phyloP scores from a whole-genome alignment of 2,797 vertebrate species.

The Limnodromus scolopaceus region DNA sequence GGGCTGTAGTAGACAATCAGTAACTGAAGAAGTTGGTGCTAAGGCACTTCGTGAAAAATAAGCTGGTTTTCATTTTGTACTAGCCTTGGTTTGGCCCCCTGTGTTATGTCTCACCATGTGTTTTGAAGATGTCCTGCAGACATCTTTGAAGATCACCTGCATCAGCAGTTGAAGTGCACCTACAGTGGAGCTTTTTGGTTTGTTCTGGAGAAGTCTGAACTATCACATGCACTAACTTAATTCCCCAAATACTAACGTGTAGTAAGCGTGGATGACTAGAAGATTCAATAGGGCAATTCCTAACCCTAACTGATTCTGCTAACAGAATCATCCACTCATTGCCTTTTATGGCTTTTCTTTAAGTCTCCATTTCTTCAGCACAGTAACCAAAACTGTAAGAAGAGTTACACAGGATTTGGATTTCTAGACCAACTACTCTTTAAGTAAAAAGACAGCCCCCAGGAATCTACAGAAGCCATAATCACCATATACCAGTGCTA shows the following conservation, averaged over 20 bases:
- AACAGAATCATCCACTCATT: background rate
- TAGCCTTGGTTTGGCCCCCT: background rate
- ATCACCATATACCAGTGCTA: background rate
- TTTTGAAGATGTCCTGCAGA: background rate
- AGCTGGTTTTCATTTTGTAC: background rate
- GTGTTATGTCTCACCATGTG: background rate
- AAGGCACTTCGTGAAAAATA: background rate
- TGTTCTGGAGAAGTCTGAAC: background rate
- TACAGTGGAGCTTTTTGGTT: background rate
- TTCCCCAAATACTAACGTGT: accelerated
- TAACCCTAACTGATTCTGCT: too few species aligned
- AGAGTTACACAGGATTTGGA: background rate
- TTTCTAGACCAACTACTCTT: background rate
- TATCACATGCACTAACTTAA: background rate
- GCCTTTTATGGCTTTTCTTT: background rate
- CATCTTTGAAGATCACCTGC: background rate
- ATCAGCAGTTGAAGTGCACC: background rate
- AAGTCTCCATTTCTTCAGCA: background rate
- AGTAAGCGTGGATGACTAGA: background rate
- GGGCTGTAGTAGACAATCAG: background rate
- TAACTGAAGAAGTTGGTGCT: background rate
- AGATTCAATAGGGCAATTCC: too few species aligned
- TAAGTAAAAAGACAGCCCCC: background rate
- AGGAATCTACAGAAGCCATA: background rate
- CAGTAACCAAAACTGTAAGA: background rate